A percentile compares a stretch with the other conserved stretches of the same genome.
Conservation (phyloP, 2,888 invertebrate species). For the Drosophila antonietae region DNA sequence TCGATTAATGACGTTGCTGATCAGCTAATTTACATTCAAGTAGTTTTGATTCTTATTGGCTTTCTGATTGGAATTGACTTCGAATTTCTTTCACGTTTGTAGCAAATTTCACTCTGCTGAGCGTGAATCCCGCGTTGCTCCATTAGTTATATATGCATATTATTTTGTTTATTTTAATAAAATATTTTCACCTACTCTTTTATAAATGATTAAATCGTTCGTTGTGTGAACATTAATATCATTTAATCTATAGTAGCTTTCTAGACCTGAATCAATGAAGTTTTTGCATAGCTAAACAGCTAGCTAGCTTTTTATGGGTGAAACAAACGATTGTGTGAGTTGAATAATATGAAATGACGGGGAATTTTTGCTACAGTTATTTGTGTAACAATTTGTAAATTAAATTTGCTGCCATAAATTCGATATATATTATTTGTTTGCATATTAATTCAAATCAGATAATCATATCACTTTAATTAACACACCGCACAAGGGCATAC, state of each 20-base stretch:
- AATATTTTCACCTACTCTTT: not conserved
- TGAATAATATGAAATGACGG: not conserved
- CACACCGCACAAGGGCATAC: not conserved
- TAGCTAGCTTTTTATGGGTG: not conserved
- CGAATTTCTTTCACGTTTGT: not conserved
- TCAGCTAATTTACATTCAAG: slow-evolving; percentile 57
- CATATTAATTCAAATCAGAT: not conserved
- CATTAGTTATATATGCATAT: not conserved
- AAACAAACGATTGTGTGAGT: not conserved
- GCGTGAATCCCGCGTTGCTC: not conserved
- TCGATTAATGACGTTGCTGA: slow-evolving; percentile 51
- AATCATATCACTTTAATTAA: not conserved
- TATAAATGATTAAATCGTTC: not conserved
- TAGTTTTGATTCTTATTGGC: slow-evolving; percentile 1
- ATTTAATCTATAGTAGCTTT: not conserved
- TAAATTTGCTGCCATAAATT: not conserved
- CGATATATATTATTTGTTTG: not conserved
- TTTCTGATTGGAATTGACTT: slow-evolving; percentile 7
- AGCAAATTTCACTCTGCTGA: slow-evolving; percentile 9
- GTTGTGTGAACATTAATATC: too few species aligned
- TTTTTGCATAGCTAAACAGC: not conserved
- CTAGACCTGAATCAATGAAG: not conserved
- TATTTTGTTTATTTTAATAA: not conserved
- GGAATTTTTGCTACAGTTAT: not conserved
- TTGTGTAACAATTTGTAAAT: not conserved